Evolutionary conservation across 2,888 invertebrate genomes (phyloP).

Genomic region (Mycalesis mineus): DNA sequence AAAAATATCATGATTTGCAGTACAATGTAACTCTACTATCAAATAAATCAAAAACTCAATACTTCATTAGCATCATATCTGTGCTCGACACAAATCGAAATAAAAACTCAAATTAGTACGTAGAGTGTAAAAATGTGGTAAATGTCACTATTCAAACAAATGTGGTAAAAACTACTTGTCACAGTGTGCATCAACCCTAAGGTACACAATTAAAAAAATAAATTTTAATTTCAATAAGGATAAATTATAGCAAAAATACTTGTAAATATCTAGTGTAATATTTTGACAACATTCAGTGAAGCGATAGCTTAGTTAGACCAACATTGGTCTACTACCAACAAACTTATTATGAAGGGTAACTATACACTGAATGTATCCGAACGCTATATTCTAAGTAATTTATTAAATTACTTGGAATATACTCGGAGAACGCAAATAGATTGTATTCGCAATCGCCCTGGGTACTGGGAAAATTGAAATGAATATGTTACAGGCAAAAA

Average conservation of each 20-base stretch:
- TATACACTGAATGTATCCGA: no score
- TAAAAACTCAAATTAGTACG: neutral
- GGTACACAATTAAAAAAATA: slow-evolving; percentile 59
- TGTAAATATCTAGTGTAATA: slow-evolving; percentile 35
- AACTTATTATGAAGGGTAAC: neutral
- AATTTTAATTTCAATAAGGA: slow-evolving; percentile 58
- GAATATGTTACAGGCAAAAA: no score
- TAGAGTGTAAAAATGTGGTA: neutral
- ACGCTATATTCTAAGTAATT: no score
- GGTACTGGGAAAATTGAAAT: no score
- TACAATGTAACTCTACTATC: no score
- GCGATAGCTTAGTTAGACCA: neutral
- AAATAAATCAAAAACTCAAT: no score
- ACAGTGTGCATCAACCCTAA: slow-evolving; percentile 6
- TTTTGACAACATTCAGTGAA: neutral
- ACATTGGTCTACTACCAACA: no score
- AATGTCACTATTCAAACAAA: neutral
- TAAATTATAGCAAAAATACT: slow-evolving; percentile 79
- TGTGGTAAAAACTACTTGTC: neutral
- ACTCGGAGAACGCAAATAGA: no score
- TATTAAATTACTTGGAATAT: no score
- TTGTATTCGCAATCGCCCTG: no score
- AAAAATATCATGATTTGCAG: no score
- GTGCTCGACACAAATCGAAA: neutral
- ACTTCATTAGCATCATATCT: neutral